A percentile compares a stretch with the other conserved stretches of the same genome.
phyloP scores from a whole-genome alignment of 2,797 vertebrate species.

The Morelia viridis region DNA sequence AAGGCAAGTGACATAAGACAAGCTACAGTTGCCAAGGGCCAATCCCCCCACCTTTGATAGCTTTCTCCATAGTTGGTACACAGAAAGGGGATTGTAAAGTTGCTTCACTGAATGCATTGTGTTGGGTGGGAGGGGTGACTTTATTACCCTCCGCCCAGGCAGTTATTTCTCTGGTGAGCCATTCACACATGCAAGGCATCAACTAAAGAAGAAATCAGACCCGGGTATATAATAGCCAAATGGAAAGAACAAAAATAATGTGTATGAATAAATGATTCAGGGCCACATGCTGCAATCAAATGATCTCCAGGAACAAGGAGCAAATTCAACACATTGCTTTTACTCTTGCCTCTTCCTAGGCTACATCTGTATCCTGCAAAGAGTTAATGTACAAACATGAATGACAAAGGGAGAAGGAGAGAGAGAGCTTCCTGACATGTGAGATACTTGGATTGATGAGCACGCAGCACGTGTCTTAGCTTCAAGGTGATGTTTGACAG shows the following conservation, averaged over 20 bases:
- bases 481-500: slow-evolving; percentile 14
- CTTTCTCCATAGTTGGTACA: not conserved
- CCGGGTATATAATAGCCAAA: not conserved
- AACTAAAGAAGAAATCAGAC: not conserved
- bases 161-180: not conserved
- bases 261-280: not conserved
- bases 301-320: not conserved
- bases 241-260: not conserved
- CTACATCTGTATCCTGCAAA: not conserved
- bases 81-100: not conserved
- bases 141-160: not conserved
- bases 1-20: not conserved
- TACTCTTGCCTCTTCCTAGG: not conserved
- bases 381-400: not conserved
- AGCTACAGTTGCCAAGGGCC: no score
- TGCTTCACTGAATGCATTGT: not conserved
- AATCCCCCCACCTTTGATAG: not conserved
- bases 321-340: not conserved
- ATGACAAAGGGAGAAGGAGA: not conserved
- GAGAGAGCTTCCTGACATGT: not conserved
- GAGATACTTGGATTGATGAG: slow-evolving; percentile 16
- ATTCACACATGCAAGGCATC: not conserved
- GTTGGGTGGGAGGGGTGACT: no score
- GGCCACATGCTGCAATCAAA: not conserved
- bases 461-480: not conserved